A percentile compares a stretch with the other conserved stretches of the same genome.
Evolutionary conservation across 2,113 vertebrate genomes (phyloP).

Genomic region (Paracanthobrama guichenoti): DNA sequence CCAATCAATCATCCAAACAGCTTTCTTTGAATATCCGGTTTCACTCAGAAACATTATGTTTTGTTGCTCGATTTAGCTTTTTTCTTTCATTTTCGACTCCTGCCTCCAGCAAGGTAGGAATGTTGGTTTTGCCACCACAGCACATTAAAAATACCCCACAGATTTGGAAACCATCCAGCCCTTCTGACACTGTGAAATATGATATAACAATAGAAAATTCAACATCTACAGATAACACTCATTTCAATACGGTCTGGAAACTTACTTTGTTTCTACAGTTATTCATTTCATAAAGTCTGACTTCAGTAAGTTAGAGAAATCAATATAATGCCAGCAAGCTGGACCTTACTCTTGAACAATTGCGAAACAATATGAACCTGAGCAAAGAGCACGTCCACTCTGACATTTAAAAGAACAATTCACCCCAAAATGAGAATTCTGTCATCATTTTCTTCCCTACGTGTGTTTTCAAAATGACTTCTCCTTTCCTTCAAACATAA

Average conservation of each 20-base stretch:
- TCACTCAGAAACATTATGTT: not conserved
- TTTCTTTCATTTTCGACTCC: not conserved
- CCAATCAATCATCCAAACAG: not conserved
- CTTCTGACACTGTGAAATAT: slow-evolving; percentile 55
- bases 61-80: not conserved
- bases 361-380: not conserved
- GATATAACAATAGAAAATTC: slow-evolving; percentile 51
- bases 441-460: not conserved
- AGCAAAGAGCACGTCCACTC: not conserved
- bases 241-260: not conserved
- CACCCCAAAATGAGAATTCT: not conserved
- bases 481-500: not conserved
- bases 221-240: not conserved
- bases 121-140: not conserved
- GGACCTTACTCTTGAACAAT: not conserved
- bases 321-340: not conserved
- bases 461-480: not conserved
- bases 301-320: not conserved
- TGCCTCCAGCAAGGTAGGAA: not conserved
- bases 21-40: not conserved
- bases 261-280: not conserved
- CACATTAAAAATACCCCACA: slow-evolving; percentile 35
- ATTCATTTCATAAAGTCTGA: not conserved
- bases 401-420: not conserved
- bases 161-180: slow-evolving; percentile 59